Base-by-base conservation (phyloP, 2,888 invertebrate genomes). In the Chymomyza fuscimana region DNA sequence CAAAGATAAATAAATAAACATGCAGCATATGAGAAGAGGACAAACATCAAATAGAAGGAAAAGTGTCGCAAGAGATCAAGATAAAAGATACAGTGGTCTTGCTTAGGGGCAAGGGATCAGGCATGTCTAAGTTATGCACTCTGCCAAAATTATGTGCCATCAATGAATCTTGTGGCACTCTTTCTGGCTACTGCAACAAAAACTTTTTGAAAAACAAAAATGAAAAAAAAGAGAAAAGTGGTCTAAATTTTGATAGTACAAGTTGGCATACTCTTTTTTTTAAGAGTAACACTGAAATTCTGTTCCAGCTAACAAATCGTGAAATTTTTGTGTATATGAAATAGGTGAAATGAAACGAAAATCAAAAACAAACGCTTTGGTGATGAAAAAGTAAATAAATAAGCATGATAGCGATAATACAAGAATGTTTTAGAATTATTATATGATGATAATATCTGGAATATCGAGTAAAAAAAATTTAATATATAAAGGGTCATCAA, bases 91-190 rank as follows among this genome's bases (percentile, higher is more conserved):
- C 6, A 1, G 7, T 32, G 29, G n/a, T 15, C 58, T 25, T 58
- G 25, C 12, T 16, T 1, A 22, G 36, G 54, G 50, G 22, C 61
- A 15, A 19, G 60, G 16, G 56, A 40, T 19, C n/a, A 50, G 16
- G 40, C 69, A 62, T 25, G 69, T 74, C 72, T 65, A 75, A 76
- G 72, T 71, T 76, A 76, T 79, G 78, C 77, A 78, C 71, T 76
- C 80, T 86, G 87, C 82, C 87, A 87, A 87, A 72, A 76, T 77
- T 78, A 76, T 80, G 88, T 87, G 81, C 78, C 86, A 86, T 86
- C 87, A 88, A 88, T 86, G 86, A 86, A 88, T 88, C 76, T 73
- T 71, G 63, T 59, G 72, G 60, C 61, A 69, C 70, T 58, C 58
- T 58, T 62, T 63, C 40, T 5, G 32, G 40, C 36, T 9, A 36